Base-by-base conservation (phyloP, 2,888 invertebrate species). In the Sarcophaga caerulescens region DNA sequence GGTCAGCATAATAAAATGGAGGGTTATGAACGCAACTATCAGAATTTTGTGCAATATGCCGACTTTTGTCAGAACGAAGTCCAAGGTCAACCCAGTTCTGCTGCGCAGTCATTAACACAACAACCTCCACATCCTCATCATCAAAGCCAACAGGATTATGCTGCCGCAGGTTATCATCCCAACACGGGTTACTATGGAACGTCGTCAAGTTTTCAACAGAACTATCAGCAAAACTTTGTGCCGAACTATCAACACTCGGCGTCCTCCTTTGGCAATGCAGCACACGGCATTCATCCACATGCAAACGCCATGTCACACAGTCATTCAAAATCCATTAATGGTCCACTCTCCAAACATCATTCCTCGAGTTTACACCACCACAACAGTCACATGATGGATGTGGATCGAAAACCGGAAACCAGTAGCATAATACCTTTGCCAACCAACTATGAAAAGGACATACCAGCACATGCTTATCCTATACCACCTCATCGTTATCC, bases 21-120 rank as follows among this genome's bases (percentile, higher is more conserved):
- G 88, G 93, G 93, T 25, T 93, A 93, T 79, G 93, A 93, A 85
- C 91, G 93, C 2, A 93, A 93, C 89, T 93, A 93, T 86, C 93
- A 93, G 88, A 93, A 93, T 85, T 93, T 93, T 78, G 93, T 93
- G 60, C 93, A 93, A 71, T 93, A 93, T 77, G 93, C 93, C 8
- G 93, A 93, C 87, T 93, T 92, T 87, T 93, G 93, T 83, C 93
- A 93, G 87, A 93, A 92, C 81, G 93, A 93, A 74, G 91, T 91
- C 1, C 92, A 93, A 84, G 90, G 91, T 1, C 90, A 92, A 84
- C 90, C 91, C 23, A 90, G 86, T 52, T 81, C 82, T 6, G 84
- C 79, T 10, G 69, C 88, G 23, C 83, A 87, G 70, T 76, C 84
- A 8, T 65, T 82, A 12, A 70, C 83, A 10, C 89, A 85, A 73